Evolutionary conservation across 2,888 invertebrate species (phyloP), one percentile per base, ranked within the genome.

Genomic region (Hydrotaea cyrtoneurina): DNA sequence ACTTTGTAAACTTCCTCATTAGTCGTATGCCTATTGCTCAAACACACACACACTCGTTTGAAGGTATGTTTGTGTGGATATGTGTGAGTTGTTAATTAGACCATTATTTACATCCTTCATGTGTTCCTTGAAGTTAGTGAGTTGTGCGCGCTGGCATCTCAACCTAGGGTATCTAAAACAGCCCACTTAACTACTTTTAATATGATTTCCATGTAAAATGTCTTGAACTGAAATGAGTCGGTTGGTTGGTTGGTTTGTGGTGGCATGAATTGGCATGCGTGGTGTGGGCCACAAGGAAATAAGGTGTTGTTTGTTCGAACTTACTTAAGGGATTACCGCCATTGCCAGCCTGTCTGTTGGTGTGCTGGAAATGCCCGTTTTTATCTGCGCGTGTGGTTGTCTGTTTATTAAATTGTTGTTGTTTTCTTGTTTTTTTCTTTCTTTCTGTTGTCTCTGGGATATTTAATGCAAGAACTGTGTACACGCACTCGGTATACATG

Each of bases 191-290:
- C 66, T 66, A 17, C 31, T 8, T 17, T 66, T 66, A 66, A 66
- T 66, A 66, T 13, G 15, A 66, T 39, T 66, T 66, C 15, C 66
- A 66, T 43, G 66, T 66, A 39, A 39, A 66, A 39, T 66, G 66
- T 66, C 43, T 64, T 5, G 17, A 2, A 53, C 53, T 19, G 3
- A 55, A 50, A 50, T n/a, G 50, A n/a, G 50, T 15, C 11, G 39
- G 39, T 39, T 31, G 31, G 39, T 8, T 39, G 39, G 7, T 39
- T 4, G 1, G 8, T 4, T 11, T 10, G 7, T 13, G 39, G 13
- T 39, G 39, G 8, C 13, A 10, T 4, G 39, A 39, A n/a, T 10
- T 7, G 11, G 50, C 2, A 50, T 15, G n/a, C 2, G 50, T n/a
- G 50, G 1, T 11, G 55, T 21, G 17, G 17, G 55, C 17, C 5